These are phyloP conservation scores for Isaurus tuberculatus DNA, from an alignment of 92 coral and sea anemone species.

Conservation along the genomic window DNA sequence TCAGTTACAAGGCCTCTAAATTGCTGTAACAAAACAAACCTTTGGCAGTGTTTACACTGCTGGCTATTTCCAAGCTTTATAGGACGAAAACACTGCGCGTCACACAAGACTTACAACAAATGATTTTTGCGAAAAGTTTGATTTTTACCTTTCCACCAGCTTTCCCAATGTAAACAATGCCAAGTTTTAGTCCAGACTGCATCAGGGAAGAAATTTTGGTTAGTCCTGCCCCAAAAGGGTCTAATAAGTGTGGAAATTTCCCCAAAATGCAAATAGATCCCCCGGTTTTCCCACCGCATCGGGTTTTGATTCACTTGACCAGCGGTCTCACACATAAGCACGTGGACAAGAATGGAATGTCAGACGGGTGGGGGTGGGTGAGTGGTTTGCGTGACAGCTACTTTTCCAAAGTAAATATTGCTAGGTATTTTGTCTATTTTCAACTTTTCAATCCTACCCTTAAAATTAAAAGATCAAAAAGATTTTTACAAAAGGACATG, in stretches of 20 bases:
- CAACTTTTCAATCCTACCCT: too few species aligned
- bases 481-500: too few species aligned
- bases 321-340: constrained; percentile 49
- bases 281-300: background rate
- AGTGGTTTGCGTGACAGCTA: constrained; percentile 32
- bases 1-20: background rate
- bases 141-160: constrained; percentile 93
- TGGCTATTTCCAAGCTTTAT: constrained; percentile 5
- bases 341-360: constrained; percentile 49
- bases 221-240: background rate
- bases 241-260: background rate
- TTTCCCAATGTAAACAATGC: constrained; percentile 89
- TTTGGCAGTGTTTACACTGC: background rate
- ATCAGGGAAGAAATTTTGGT: constrained; percentile 29
- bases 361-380: background rate
- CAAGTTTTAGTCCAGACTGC: constrained; percentile 88
- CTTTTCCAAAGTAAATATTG: too few species aligned
- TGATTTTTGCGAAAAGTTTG: background rate
- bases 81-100: constrained; percentile 28
- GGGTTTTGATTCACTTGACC: constrained; percentile 22
- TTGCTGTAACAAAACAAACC: constrained; percentile 8
- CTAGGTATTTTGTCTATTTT: too few species aligned
- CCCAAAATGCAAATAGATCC: background rate
- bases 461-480: too few species aligned
- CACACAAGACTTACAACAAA: constrained; percentile 24